A percentile compares a stretch with the other conserved stretches of the same genome.
phyloP scores from a whole-genome alignment of 2,888 invertebrate genomes.

The Orthonevra nobilis region DNA sequence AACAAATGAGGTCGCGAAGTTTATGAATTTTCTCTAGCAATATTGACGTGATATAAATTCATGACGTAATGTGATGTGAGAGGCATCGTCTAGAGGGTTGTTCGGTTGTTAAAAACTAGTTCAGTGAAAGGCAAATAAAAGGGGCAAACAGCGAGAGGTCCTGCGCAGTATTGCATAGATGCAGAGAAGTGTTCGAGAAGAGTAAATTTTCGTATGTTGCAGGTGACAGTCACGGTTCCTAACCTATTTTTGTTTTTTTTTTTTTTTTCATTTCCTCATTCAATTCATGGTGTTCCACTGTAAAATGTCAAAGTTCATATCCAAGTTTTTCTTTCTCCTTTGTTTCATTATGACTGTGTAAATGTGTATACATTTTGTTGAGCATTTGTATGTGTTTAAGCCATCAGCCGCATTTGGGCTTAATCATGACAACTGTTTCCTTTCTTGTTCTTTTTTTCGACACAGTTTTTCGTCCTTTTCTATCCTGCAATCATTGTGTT shows the following conservation, averaged over 20 bases:
- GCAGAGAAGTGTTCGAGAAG: neutral
- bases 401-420: constrained; percentile 30
- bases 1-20: constrained; percentile 22
- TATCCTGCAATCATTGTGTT: constrained; percentile 20
- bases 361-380: neutral
- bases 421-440: constrained; percentile 24
- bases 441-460: constrained; percentile 10
- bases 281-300: constrained; percentile 11
- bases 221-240: constrained; percentile 57
- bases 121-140: constrained; percentile 18
- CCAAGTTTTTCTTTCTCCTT: constrained; percentile 38
- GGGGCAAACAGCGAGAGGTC: constrained; percentile 45
- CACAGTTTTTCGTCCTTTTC: constrained; percentile 19
- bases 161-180: constrained; percentile 25
- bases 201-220: constrained; percentile 19
- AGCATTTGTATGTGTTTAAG: constrained; percentile 2
- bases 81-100: neutral
- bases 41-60: constrained; percentile 3
- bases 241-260: constrained; percentile 35
- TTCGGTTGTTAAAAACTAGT: neutral
- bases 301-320: constrained; percentile 69
- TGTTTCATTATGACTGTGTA: constrained; percentile 6
- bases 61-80: constrained; percentile 44
- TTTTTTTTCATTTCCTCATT: neutral
- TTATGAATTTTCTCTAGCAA: constrained; percentile 12